Evolutionary conservation across 2,888 invertebrate genomes (phyloP).

Genomic region (Stramonita haemastoma): DNA sequence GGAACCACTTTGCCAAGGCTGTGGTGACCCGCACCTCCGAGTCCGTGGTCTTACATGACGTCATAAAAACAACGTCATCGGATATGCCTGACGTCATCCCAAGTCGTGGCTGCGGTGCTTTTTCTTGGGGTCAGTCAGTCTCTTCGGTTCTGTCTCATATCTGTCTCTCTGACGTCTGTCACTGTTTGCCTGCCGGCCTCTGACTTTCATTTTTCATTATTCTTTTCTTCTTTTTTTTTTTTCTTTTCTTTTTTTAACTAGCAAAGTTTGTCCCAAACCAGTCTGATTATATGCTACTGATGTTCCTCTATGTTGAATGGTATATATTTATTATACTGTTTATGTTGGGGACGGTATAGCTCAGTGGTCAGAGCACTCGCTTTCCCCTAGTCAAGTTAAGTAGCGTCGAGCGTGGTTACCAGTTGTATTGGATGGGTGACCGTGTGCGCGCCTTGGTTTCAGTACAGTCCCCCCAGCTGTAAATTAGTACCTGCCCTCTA

Average conservation of each 20-base stretch:
- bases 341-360: no score
- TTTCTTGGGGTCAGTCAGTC: background rate
- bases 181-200: background rate
- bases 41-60: background rate
- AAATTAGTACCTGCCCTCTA: no score
- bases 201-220: background rate
- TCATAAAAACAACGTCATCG: background rate
- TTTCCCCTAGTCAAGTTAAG: no score
- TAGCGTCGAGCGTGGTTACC: no score
- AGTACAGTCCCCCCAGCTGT: no score
- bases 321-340: no score
- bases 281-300: background rate
- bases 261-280: no score
- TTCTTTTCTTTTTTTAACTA: background rate
- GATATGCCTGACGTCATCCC: conserved; percentile 3
- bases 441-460: no score
- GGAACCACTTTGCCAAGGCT: background rate
- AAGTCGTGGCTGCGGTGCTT: background rate
- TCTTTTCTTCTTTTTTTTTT: background rate
- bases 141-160: background rate
- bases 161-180: background rate
- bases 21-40: background rate
- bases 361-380: no score
- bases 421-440: no score
- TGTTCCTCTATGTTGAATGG: no score